Percentiles rank a stretch among this genome's conserved stretches.
These are phyloP conservation scores for Matsumyia berberina DNA, from an alignment of 2,888 invertebrate species.

Conservation along the genomic window DNA sequence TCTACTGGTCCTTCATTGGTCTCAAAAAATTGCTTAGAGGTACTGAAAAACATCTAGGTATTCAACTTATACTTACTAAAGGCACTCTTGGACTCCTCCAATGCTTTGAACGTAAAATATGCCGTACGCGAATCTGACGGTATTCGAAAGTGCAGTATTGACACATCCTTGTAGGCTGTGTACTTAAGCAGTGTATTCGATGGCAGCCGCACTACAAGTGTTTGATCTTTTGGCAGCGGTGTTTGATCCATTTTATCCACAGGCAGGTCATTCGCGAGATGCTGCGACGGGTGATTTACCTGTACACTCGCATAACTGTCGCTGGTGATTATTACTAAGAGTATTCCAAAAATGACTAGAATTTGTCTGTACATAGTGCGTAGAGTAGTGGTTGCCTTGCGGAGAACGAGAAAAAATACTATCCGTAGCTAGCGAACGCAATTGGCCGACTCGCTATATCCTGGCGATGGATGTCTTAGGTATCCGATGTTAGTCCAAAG, in stretches of 20 bases:
- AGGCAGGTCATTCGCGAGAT: constrained; percentile 72
- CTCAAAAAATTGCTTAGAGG: no score
- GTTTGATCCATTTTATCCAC: constrained; percentile 79
- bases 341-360: constrained; percentile 63
- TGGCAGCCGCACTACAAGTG: constrained; percentile 83
- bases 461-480: background rate
- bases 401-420: background rate
- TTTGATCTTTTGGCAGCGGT: constrained; percentile 81
- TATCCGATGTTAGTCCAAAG: constrained; percentile 21
- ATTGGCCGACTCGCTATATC: constrained; percentile 13
- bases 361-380: constrained; percentile 65
- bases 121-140: constrained; percentile 85
- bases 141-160: constrained; percentile 86
- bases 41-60: background rate
- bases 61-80: constrained; percentile 82
- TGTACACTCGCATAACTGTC: constrained; percentile 78
- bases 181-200: constrained; percentile 85
- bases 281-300: constrained; percentile 78
- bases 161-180: constrained; percentile 86
- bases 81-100: constrained; percentile 84
- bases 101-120: constrained; percentile 83
- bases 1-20: no score
- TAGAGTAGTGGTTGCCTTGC: constrained; percentile 4
- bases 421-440: constrained; percentile 12
- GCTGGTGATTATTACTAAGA: constrained; percentile 70